Percentiles rank a stretch among this genome's conserved stretches.
Evolutionary conservation across 2,888 invertebrate species (phyloP).

Genomic region (Trissoscelio sp.): DNA sequence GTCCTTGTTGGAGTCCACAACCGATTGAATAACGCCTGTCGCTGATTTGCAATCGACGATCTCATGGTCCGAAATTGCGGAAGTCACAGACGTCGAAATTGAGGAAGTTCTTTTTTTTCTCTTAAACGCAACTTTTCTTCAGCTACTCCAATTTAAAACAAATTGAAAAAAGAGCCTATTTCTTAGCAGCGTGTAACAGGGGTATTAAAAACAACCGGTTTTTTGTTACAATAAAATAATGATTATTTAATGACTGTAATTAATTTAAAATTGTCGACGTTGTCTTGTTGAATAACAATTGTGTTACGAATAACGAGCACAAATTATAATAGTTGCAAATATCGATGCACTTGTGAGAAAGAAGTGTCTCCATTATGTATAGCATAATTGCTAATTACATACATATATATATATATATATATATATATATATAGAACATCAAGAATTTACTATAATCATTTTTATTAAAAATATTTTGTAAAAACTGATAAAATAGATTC

Average conservation of each 20-base stretch:
- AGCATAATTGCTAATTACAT: no score
- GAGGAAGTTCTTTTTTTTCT: constrained; percentile 58
- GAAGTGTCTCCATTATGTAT: no score
- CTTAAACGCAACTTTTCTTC: not conserved
- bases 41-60: constrained; percentile 59
- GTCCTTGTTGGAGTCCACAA: constrained; percentile 62
- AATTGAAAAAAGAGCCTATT: not conserved
- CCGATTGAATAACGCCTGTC: constrained; percentile 63
- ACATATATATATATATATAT: no score
- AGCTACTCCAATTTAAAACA: not conserved
- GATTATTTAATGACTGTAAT: not conserved
- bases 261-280: not conserved
- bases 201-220: not conserved
- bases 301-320: no score
- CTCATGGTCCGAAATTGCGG: constrained; percentile 66
- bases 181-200: not conserved
- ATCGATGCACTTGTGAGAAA: no score
- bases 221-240: not conserved
- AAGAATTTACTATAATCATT: no score
- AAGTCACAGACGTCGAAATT: constrained; percentile 56
- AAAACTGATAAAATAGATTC: no score
- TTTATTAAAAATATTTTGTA: no score
- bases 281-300: no score
- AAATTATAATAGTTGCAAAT: no score
- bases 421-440: no score